Evolutionary conservation across 2,113 vertebrate genomes (phyloP), one percentile per base, ranked within the genome.

Genomic region (Maylandia zebra): DNA sequence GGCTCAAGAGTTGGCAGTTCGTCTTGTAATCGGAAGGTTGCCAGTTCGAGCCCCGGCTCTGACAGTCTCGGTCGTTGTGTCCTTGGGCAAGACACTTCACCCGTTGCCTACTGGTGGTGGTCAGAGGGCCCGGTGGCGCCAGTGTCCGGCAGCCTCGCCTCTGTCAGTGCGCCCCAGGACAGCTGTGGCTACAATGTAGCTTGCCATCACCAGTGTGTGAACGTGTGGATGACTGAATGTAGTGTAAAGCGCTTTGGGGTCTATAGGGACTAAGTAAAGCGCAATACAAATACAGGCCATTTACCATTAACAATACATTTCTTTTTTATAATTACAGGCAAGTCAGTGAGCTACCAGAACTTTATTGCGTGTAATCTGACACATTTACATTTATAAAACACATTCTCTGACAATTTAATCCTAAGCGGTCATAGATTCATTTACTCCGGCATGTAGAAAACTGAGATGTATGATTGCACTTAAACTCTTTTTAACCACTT

Each of bases 31-130:
- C 0, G 0, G 55, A 57, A 57, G 55, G 22, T 59, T 59, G 27
- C 14, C 5, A 0, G 1, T 61, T 59, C 0, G 8, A 59, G 57
- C 27, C 14, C 27, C 0, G 2, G 27, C 57, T 59, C 0, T 0
- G 27, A 59, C 8, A 0, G 27, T 61, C 27, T 17, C 0, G 27
- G 27, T 32, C 1, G 57, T 61, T 32, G 27, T 61, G 14, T 17
- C 55, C 12, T 57, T 57, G 24, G 24, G 55, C 55, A 27, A 57
- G 1, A 57, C 55, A 57, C 55, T 57, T 57, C 7, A 57, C 55
- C 55, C 7, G 4, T 57, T 32, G 8, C 8, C 57, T 61, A 3
- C 27, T 32, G 27, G 57, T 32, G 56, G 8, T 59, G 57, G 14
- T 6, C 14, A 32, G 57, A 10, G 57, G 57, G 27, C 57, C 57